phyloP scores from a whole-genome alignment of 2,797 vertebrate species.

The Microctenopoma lineatum region DNA sequence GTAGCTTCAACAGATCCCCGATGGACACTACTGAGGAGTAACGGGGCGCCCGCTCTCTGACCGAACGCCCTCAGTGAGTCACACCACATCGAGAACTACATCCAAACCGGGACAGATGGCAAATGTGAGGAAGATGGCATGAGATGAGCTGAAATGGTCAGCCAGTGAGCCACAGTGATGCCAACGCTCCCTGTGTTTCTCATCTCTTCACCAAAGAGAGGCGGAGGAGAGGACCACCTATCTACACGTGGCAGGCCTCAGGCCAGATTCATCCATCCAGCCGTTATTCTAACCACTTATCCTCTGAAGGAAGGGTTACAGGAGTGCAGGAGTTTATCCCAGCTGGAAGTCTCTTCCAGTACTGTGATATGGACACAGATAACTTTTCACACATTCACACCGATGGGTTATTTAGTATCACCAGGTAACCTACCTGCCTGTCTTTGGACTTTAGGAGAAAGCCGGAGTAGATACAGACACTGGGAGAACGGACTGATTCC shows the following conservation, averaged over 20 bases:
- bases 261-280: slow-evolving; percentile 8
- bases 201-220: slow-evolving; percentile 31
- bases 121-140: not conserved
- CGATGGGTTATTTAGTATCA: too few species aligned
- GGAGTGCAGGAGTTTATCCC: too few species aligned
- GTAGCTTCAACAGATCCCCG: not conserved
- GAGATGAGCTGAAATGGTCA: slow-evolving; percentile 5
- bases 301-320: too few species aligned
- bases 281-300: slow-evolving; percentile 1
- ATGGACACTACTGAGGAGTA: not conserved
- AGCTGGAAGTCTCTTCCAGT: too few species aligned
- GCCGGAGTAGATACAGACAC: too few species aligned
- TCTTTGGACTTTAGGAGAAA: too few species aligned
- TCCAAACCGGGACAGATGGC: slow-evolving; percentile 40
- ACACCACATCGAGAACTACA: not conserved
- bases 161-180: not conserved
- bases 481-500: too few species aligned
- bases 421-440: too few species aligned
- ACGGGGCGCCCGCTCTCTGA: not conserved
- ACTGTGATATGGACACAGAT: too few species aligned
- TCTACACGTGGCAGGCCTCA: slow-evolving; percentile 10
- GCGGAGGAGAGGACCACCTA: not conserved
- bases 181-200: slow-evolving; percentile 9
- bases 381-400: too few species aligned
- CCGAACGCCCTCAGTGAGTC: slow-evolving; percentile 25